A percentile compares a stretch with the other conserved stretches of the same genome.
Evolutionary conservation across 2,797 vertebrate genomes (phyloP).

Genomic region (Taeniopygia guttata): DNA sequence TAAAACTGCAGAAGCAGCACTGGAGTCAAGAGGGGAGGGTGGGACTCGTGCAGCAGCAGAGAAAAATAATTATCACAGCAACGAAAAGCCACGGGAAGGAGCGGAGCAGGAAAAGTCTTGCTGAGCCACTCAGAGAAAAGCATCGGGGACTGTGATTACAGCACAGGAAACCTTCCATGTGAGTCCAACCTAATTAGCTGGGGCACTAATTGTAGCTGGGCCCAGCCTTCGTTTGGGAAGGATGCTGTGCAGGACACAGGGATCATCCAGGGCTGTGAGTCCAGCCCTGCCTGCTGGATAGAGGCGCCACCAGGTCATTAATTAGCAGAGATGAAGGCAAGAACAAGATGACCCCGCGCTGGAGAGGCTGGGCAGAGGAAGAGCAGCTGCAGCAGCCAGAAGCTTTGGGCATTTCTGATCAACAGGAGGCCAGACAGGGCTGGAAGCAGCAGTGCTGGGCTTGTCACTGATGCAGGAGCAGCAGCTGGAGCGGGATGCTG

Average conservation of each 20-base stretch:
- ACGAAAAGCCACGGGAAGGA: background rate
- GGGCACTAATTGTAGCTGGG: background rate
- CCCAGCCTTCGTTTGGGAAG: background rate
- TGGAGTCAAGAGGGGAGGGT: background rate
- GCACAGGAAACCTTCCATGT: slow-evolving; percentile 25
- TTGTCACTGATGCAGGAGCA: background rate
- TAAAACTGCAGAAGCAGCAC: slow-evolving; percentile 1
- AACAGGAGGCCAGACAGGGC: background rate
- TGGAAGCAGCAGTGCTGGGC: background rate
- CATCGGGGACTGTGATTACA: slow-evolving; percentile 22
- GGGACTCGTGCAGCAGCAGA: background rate
- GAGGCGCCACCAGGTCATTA: background rate
- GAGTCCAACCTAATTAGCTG: slow-evolving; percentile 22
- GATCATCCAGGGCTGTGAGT: background rate
- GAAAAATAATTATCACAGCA: slow-evolving; percentile 8
- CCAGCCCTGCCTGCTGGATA: background rate
- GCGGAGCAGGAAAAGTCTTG: slow-evolving; percentile 35
- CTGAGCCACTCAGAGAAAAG: slow-evolving; percentile 46
- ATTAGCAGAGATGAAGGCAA: background rate
- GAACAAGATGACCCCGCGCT: background rate
- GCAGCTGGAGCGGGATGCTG: background rate
- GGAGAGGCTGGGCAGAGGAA: background rate
- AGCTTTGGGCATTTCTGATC: background rate
- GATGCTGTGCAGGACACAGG: background rate
- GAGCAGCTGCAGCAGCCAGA: slow-evolving; percentile 29